These are phyloP conservation scores for Cynodonichthys magdalenae DNA, from an alignment of 2,797 vertebrate species.

Conservation along the genomic window DNA sequence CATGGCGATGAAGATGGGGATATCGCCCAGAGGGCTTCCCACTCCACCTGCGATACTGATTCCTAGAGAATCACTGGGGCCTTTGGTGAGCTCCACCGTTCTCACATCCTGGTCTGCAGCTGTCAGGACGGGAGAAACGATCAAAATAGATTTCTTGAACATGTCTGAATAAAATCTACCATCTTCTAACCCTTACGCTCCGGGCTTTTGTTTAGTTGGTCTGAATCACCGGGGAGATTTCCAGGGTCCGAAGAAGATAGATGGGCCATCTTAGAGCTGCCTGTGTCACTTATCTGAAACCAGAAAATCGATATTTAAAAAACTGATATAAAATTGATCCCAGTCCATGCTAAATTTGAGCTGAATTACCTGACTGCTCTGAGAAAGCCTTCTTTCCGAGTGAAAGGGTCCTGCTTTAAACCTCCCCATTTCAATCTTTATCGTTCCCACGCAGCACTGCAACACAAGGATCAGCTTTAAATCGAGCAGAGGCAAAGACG, in stretches of 20 bases:
- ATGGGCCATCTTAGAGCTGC: constrained; percentile 74
- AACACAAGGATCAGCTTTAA: constrained; percentile 9
- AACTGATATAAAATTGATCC: neutral
- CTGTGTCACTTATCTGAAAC: constrained; percentile 76
- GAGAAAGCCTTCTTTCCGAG: constrained; percentile 91
- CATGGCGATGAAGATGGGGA: constrained; percentile 97
- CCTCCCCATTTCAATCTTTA: constrained; percentile 92
- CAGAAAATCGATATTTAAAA: constrained; percentile 5
- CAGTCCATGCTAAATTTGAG: too few species aligned
- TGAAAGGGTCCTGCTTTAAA: constrained; percentile 94
- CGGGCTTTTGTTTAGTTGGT: constrained; percentile 76
- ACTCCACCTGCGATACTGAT: constrained; percentile 95
- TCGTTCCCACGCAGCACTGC: constrained; percentile 91
- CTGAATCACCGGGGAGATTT: constrained; percentile 72
- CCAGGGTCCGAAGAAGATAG: constrained; percentile 78
- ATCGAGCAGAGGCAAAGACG: too few species aligned
- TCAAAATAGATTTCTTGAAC: neutral
- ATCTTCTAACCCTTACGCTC: constrained; percentile 77
- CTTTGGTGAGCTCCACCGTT: constrained; percentile 92
- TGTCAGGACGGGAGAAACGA: constrained; percentile 46
- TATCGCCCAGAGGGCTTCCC: constrained; percentile 94
- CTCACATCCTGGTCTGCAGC: constrained; percentile 87
- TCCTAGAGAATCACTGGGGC: constrained; percentile 88
- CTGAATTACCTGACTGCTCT: constrained; percentile 89
- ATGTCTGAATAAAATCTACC: too few species aligned